These are phyloP conservation scores for Tricholauxania praeusta DNA, from an alignment of 2,888 invertebrate species.

Conservation along the genomic window DNA sequence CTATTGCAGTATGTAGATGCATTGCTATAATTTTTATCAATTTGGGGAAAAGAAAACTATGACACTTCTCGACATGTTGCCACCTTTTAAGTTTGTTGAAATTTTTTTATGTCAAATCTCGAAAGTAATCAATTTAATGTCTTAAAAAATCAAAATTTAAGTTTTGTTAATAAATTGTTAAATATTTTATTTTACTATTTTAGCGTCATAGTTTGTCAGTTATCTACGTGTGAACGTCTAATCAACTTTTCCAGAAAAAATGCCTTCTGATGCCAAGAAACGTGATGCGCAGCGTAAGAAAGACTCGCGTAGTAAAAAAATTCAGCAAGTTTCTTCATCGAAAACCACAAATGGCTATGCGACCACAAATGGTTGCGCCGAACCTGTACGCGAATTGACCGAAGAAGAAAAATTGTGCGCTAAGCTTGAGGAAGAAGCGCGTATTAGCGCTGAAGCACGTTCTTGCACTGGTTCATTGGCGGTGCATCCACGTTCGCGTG, in stretches of 20 bases:
- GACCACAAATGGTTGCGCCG: conserved; percentile 78
- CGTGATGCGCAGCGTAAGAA: conserved; percentile 98
- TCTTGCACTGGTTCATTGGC: conserved; percentile 95
- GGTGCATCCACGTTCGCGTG: conserved; percentile 95
- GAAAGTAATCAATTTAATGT: no score
- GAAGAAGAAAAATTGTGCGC: conserved; percentile 82
- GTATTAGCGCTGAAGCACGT: conserved; percentile 92
- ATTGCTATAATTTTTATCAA: no score
- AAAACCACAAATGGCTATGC: conserved; percentile 68
- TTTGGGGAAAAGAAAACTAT: no score
- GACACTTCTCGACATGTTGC: no score
- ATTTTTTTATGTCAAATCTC: no score
- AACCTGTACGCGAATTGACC: conserved; percentile 61
- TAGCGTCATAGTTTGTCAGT: conserved; percentile 8
- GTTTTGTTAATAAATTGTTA: not conserved
- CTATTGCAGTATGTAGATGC: no score
- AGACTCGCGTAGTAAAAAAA: conserved; percentile 78
- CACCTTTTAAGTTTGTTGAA: no score
- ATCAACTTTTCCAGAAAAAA: conserved; percentile 63
- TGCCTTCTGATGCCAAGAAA: conserved; percentile 99
- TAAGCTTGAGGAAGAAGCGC: conserved; percentile 90
- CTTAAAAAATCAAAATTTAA: no score
- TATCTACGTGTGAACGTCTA: conserved; percentile 16
- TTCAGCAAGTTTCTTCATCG: conserved; percentile 69
- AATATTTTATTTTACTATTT: not conserved